Evolutionary conservation across 2,113 vertebrate genomes (phyloP), one percentile per base, ranked within the genome.

Genomic region (Copsychus sechellarum): DNA sequence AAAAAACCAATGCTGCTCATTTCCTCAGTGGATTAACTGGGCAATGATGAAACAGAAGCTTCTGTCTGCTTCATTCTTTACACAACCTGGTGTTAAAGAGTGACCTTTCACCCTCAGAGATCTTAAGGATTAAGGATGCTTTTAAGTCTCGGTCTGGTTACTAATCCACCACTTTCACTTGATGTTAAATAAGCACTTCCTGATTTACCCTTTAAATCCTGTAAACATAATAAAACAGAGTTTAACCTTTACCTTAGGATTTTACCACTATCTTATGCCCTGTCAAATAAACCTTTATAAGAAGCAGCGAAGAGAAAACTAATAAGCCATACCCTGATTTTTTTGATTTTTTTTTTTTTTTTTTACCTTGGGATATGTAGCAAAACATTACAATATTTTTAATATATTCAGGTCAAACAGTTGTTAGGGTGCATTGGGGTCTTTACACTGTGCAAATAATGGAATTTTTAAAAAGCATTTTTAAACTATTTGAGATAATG

Each of bases 71-170:
- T 98, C 97, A 97, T 98, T 98, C 98, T 98, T 97, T 98, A 98
- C 97, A 98, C 97, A 98, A 97, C 98, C 98, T 98, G 98, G 98
- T 98, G 98, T 98, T 98, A 98, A 98, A 98, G 98, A 95, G 88
- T 98, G 98, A 99, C 98, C 99, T 98, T 98, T 99, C 98, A 99
- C 98, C 98, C 93, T 97, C 96, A 97, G 97, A 99, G 98, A 98
- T 99, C 99, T 98, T 96, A 98, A 97, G 98, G 98, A 99, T 99
- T 99, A 99, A 98, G 98, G 97, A 94, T 88, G 98, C 96, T 98
- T 98, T 99, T 98, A 98, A 98, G 98, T 98, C 98, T 93, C 92
- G 95, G 97, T 97, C 97, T 97, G 96, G 96, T 98, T 98, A 97
- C 98, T 98, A 98, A 98, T 98, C 98, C 97, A 98, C 97, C 98